Evolutionary conservation across 2,888 invertebrate species (phyloP).

Genomic region (Acleris emargana): DNA sequence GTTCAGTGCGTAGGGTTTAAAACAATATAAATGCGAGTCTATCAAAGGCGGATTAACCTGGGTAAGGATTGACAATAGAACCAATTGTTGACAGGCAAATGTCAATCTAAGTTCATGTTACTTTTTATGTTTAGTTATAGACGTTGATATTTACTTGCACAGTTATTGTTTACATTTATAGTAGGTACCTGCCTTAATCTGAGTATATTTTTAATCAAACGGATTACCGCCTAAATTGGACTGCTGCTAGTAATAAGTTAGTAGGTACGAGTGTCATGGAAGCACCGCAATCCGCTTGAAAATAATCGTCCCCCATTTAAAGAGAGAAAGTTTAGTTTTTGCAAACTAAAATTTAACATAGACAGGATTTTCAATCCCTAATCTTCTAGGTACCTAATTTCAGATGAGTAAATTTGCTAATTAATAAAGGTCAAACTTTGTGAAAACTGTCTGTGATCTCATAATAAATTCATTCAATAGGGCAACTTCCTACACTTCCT

Average conservation of each 20-base stretch:
- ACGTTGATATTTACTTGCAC: slow-evolving; percentile 15
- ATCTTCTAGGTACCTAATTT: not conserved
- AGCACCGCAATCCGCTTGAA: no score
- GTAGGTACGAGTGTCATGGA: no score
- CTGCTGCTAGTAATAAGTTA: no score
- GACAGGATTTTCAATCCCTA: no score
- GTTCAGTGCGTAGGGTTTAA: slow-evolving; percentile 40
- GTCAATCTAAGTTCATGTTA: slow-evolving; percentile 35
- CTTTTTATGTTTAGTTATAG: slow-evolving; percentile 15
- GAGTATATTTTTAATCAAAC: no score
- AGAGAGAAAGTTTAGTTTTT: no score
- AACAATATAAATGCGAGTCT: slow-evolving; percentile 38
- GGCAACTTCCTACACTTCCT: slow-evolving; percentile 6
- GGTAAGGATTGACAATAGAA: slow-evolving; percentile 51
- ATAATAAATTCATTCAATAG: slow-evolving; percentile 6
- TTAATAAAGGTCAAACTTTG: slow-evolving; percentile 1
- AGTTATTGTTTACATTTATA: no score
- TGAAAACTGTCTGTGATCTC: slow-evolving; percentile 8
- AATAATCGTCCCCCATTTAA: no score
- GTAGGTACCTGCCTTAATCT: no score
- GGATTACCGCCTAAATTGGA: no score
- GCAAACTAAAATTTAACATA: no score
- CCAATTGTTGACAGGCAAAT: slow-evolving; percentile 51
- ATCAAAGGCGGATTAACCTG: slow-evolving; percentile 34
- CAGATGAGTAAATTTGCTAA: not conserved